Conservation (phyloP, 2,888 invertebrate genomes). For the Rhagophthalmus giganteus region DNA sequence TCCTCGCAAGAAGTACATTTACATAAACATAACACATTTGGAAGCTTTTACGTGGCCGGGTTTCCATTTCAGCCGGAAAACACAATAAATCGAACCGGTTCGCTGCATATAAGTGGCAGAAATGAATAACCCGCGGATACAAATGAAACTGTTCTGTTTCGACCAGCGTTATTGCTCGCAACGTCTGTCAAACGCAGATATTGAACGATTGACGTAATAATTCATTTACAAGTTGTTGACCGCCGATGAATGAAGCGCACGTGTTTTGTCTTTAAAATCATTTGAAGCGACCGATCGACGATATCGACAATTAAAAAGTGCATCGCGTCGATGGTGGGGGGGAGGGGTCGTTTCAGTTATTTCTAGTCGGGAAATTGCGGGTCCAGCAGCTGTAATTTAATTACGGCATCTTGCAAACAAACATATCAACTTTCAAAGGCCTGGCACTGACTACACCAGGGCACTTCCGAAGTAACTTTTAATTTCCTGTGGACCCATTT, state of each 20-base stretch:
- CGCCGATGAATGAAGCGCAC: not conserved
- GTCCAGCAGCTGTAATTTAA: not conserved
- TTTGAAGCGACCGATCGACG: too few relatives aligned
- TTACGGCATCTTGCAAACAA: conserved; percentile 2
- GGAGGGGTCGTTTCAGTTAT: too few relatives aligned
- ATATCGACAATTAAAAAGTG: too few relatives aligned
- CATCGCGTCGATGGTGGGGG: too few relatives aligned
- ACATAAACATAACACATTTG: conserved; percentile 45
- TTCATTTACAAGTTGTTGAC: conserved; percentile 29
- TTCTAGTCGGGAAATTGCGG: conserved; percentile 1
- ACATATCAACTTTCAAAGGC: not conserved
- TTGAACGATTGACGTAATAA: conserved; percentile 20
- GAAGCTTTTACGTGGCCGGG: conserved; percentile 38
- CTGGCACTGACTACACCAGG: not conserved
- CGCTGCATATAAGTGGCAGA: conserved; percentile 8
- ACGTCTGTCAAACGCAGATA: conserved; percentile 24
- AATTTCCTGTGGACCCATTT: conserved; percentile 6
- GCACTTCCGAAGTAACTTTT: not conserved
- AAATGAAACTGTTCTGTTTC: conserved; percentile 21
- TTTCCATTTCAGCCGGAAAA: conserved; percentile 21
- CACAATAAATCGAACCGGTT: conserved; percentile 18
- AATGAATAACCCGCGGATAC: conserved; percentile 8
- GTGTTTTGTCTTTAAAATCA: not conserved
- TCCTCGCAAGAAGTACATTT: conserved; percentile 31
- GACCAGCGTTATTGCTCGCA: conserved; percentile 22